Percentiles rank a stretch among this genome's conserved stretches.
These are phyloP conservation scores for Boleophthalmus pectinirostris DNA, from an alignment of 2,113 vertebrate species.

Conservation along the genomic window DNA sequence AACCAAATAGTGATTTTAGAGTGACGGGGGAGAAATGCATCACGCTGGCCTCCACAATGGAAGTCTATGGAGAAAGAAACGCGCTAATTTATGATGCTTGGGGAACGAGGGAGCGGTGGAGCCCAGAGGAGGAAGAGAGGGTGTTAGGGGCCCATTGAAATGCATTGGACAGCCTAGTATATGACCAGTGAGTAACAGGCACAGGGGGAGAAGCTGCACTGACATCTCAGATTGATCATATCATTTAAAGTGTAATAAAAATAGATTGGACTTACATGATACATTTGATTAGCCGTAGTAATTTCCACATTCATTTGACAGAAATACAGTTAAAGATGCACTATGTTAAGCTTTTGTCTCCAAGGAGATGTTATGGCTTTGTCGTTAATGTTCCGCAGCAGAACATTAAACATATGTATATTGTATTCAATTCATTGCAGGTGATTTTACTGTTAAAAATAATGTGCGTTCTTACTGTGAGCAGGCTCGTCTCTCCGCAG, in stretches of 20 bases:
- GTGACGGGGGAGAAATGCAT: slow-evolving; percentile 70
- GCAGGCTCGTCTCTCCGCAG: too few relatives aligned
- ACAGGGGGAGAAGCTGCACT: not conserved
- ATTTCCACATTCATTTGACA: not conserved
- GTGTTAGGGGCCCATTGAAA: slow-evolving; percentile 72
- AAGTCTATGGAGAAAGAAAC: slow-evolving; percentile 51
- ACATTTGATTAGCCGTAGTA: not conserved
- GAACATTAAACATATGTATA: too few relatives aligned
- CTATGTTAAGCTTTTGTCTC: too few relatives aligned
- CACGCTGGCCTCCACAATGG: slow-evolving; percentile 56
- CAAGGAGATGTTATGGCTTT: too few relatives aligned
- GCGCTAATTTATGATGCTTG: slow-evolving; percentile 67
- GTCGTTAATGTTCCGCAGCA: too few relatives aligned
- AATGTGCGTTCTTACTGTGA: too few relatives aligned
- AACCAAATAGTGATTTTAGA: slow-evolving; percentile 77
- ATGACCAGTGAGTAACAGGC: slow-evolving; percentile 48
- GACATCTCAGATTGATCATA: not conserved
- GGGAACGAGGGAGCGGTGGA: slow-evolving; percentile 57
- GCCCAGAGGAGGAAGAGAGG: slow-evolving; percentile 57
- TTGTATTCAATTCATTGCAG: too few relatives aligned
- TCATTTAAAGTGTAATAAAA: not conserved
- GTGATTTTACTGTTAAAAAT: too few relatives aligned
- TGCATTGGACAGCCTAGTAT: slow-evolving; percentile 65
- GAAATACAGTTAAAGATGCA: not conserved
- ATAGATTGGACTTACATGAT: not conserved